Base-by-base conservation (phyloP, 2,113 vertebrate species). In the Nicator chloris region DNA sequence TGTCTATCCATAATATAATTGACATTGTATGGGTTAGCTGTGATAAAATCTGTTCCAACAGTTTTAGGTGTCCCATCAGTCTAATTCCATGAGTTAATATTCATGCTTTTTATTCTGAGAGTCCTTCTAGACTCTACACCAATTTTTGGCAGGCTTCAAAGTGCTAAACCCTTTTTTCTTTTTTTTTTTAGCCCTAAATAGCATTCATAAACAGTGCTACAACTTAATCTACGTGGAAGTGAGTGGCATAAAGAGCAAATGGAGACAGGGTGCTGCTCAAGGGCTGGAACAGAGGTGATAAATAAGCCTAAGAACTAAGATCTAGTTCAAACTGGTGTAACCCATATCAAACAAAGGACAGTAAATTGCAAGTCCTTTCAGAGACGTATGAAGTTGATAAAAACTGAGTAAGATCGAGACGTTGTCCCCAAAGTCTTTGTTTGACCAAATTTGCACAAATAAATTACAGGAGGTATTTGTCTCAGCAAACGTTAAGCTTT, bases 91-190 rank as follows among this genome's bases (percentile, higher is more conserved):
- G 6, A 78, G 33, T 14, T 83, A 88, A 91, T 90, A 82, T 64
- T 65, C 5, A 42, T 49, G 28, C 1, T 13, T 91, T 90, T 95
- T 77, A 91, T 79, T 85, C 66, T 31, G 16, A 75, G 39, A 64
- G 39, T 31, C n/a, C 45, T 57, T 80, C 47, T 79, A 50, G 75
- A 73, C 54, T 40, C 68, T 71, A 51, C 0, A 2, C 56, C 54
- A 80, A 37, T 51, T 77, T 88, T 51, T 93, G 94, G 70, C 71
- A 91, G 27, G 35, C 82, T 90, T 82, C 44, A 73, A 82, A 87
- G 79, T 51, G 75, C 47, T 86, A 87, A 86, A 60, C 11, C 12
- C 7, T 27, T 31, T 10, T 26, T n/a, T n/a, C 21, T 20, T 18
- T 13, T 73, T 31, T 19, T 39, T 70, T 49, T 45, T 27, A 9